Evolutionary conservation across 1,140 invertebrate genomes (phyloP), one percentile per base, ranked within the genome.

Genomic region (Nebria ingens): DNA sequence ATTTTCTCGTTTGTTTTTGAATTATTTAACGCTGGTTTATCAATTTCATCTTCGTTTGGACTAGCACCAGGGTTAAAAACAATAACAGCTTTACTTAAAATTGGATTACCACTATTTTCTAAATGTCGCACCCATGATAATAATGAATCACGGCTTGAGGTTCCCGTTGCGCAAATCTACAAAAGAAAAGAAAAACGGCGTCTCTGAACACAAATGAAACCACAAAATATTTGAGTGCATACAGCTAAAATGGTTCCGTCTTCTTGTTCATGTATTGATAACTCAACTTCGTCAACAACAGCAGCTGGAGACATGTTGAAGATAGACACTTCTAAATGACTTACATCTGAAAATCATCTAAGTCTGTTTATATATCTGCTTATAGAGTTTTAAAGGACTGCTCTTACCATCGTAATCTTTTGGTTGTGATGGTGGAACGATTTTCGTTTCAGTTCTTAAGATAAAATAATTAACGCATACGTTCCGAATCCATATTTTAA

Each of bases 71-170:
- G n/a, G n/a, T 73, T 88, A 65, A 96, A 94, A 17, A 94, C 73
- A 29, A 95, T 77, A n/a, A 89, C 86, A 61, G 91, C 79, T 58
- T 80, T 71, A 55, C 76, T 74, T 51, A 98, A 68, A 19, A 73
- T 67, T 0, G 90, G 85, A 75, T 95, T 93, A 1, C 75, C 78
- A 64, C 83, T 69, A 56, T 78, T 78, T 71, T 96, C 84, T 45
- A 98, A 70, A 65, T 88, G 80, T 56, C 91, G 79, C 63, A 98
- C 85, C 95, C 95, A 98, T 0, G 90, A 93, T 17, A 95, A 68
- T 1, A 97, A 69, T 0, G 93, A 95, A 73, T 96, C 90, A 74
- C 89, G 82, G 25, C 84, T 85, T 9, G 87, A 91, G n/a, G 88
- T 88, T 56, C 93, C 91, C 68, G 73, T 68, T 61, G 63, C 67